Conservation (phyloP, 2,113 vertebrate species). For the Leptobrachium ailaonicum region DNA sequence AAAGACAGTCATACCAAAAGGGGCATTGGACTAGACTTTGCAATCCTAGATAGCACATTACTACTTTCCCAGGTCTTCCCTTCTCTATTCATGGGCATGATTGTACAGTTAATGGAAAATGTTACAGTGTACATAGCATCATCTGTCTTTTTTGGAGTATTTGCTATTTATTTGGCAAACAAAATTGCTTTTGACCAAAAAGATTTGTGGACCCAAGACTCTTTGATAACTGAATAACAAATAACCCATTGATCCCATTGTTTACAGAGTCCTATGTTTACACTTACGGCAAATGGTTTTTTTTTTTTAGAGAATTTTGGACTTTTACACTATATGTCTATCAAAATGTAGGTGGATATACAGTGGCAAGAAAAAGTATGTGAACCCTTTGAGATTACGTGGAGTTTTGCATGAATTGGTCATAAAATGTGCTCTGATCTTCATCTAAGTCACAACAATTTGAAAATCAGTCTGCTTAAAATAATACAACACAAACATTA, state of each 20-base stretch:
- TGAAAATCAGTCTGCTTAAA: too few species aligned
- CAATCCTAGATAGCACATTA: conserved; percentile 84
- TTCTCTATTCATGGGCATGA: conserved; percentile 77
- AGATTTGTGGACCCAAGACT: conserved; percentile 62
- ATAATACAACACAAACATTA: too few species aligned
- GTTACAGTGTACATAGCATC: conserved; percentile 81
- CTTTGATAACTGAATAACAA: not conserved
- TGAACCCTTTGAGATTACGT: too few species aligned
- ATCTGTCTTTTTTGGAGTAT: conserved; percentile 68
- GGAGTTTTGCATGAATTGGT: too few species aligned
- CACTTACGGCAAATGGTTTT: not conserved
- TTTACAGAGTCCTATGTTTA: conserved; percentile 41
- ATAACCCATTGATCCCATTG: not conserved
- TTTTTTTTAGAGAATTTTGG: too few species aligned
- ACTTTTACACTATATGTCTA: too few species aligned
- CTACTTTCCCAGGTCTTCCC: conserved; percentile 84
- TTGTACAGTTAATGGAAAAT: conserved; percentile 78
- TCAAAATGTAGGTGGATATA: too few species aligned
- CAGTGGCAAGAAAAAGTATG: too few species aligned
- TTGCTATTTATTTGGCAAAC: conserved; percentile 79
- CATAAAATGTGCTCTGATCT: too few species aligned
- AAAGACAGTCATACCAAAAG: conserved; percentile 54
- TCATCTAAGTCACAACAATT: too few species aligned
- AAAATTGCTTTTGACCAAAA: conserved; percentile 76
- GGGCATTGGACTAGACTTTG: conserved; percentile 83